These are phyloP conservation scores for Frankliniella intonsa DNA, from an alignment of 2,888 invertebrate species.

Conservation along the genomic window DNA sequence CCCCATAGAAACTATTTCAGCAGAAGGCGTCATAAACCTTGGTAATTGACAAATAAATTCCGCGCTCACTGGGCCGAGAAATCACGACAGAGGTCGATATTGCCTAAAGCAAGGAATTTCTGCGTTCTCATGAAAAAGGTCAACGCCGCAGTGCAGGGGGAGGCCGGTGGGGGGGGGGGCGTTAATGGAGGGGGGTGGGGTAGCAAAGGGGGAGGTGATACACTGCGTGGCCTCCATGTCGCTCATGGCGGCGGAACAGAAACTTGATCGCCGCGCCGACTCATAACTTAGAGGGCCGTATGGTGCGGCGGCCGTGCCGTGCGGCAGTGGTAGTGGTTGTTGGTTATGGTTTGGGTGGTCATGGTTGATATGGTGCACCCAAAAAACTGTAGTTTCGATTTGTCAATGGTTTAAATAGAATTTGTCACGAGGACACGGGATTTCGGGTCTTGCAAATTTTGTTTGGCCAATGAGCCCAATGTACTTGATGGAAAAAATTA, in stretches of 20 bases:
- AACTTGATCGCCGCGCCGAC: background rate
- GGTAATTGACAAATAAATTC: conserved; percentile 19
- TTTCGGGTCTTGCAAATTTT: no score
- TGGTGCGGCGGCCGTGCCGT: no score
- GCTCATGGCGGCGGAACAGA: background rate
- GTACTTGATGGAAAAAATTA: no score
- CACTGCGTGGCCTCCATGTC: conserved; percentile 18
- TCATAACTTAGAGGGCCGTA: no score
- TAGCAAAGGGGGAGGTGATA: background rate
- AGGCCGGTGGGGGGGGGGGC: background rate
- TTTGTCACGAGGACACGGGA: no score
- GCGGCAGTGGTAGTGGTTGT: no score
- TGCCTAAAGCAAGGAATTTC: conserved; percentile 15
- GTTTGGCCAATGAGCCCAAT: no score
- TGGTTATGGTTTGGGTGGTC: no score
- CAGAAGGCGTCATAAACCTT: conserved; percentile 16
- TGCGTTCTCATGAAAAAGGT: background rate
- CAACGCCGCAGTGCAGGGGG: background rate
- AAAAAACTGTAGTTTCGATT: no score
- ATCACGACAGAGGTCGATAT: conserved; percentile 25
- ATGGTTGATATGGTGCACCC: no score
- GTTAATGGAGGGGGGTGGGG: background rate
- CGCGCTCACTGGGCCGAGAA: conserved; percentile 1
- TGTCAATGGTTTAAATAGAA: no score
- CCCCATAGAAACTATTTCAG: conserved; percentile 17